Base-by-base conservation (phyloP, 2,113 vertebrate species). In the Numida meleagris region DNA sequence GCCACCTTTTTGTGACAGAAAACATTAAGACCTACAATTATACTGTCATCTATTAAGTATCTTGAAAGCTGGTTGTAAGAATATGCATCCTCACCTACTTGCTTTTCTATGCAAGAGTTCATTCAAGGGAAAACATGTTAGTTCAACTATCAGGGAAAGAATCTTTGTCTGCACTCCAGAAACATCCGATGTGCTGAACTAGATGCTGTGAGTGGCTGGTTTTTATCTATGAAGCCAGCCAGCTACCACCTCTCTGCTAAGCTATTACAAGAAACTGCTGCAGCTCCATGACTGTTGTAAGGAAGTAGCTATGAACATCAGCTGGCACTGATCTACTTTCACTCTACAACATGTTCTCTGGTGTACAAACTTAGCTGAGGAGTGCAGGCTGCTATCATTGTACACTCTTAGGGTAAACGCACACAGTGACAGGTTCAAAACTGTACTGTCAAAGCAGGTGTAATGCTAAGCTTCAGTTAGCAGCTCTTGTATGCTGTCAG, bases 351-450 rank as follows among this genome's bases (percentile, higher is more conserved):
- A 1, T 0, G 8, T 14, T 65, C 59, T 55, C 20, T 36, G 42
- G 10, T 9, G 12, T 20, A 8, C 42, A 36, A 48, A 23, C 25
- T 9, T 43, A 63, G 25, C 45, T 51, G 58, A 1, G 9, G 27
- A 16, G 45, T 10, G 68, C 27, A 61, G 48, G 33, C 14, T 38
- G n/a, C 62, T 34, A 4, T 7, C 2, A 3, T 0, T 20, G 31
- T 12, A 4, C 40, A 17, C 40, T 42, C 51, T 9, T 23, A 9
- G 42, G 8, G 19, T 27, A 57, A 18, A 16, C 10, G 4, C 33
- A 16, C 0, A 0, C 19, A 38, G 20, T 7, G 12, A 45, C 0
- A 18, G 57, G 40, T 8, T 29, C 38, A 14, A 24, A 57, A 45
- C 40, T 9, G 33, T 36, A 31, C 48, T 24, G 34, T 23, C 63